Evolutionary conservation across 30 jellyfish, hydroid and myxozoan species (phyloP).

Genomic region (Chironex yamaguchii): DNA sequence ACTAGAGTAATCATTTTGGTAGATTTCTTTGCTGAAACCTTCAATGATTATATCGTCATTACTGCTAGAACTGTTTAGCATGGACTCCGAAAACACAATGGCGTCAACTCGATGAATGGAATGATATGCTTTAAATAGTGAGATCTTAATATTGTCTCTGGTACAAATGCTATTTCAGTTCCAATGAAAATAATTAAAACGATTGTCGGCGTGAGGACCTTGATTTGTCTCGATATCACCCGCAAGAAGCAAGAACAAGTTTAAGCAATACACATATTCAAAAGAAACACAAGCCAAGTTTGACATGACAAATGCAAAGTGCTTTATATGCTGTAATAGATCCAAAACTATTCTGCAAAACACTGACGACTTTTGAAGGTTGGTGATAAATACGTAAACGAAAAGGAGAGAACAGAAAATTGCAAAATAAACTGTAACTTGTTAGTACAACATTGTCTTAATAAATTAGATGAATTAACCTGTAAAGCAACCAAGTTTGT

Average conservation of each 20-base stretch:
- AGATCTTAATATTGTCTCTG: constrained; percentile 9
- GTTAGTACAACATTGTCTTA: not conserved
- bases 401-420: not conserved
- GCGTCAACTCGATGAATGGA: not conserved
- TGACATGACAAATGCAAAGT: constrained; percentile 1
- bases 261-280: not conserved
- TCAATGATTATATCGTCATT: constrained; percentile 3
- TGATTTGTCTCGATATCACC: constrained; percentile 33
- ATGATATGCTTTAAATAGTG: constrained; percentile 2
- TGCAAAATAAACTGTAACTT: constrained; percentile 26
- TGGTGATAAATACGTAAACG: not conserved
- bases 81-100: constrained; percentile 20
- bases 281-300: constrained; percentile 1
- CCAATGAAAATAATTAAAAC: not conserved
- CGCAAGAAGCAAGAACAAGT: not conserved
- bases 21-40: constrained; percentile 45
- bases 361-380: not conserved
- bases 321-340: not conserved
- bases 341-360: constrained; percentile 15
- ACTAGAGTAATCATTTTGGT: constrained; percentile 59
- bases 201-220: constrained; percentile 12
- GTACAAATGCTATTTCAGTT: not conserved
- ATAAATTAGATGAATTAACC: not conserved
- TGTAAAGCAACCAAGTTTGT: constrained; percentile 14
- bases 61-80: constrained; percentile 5